A percentile compares a stretch with the other conserved stretches of the same genome.
Evolutionary conservation across 2,113 vertebrate genomes (phyloP).

Genomic region (Baryphthengus martii): DNA sequence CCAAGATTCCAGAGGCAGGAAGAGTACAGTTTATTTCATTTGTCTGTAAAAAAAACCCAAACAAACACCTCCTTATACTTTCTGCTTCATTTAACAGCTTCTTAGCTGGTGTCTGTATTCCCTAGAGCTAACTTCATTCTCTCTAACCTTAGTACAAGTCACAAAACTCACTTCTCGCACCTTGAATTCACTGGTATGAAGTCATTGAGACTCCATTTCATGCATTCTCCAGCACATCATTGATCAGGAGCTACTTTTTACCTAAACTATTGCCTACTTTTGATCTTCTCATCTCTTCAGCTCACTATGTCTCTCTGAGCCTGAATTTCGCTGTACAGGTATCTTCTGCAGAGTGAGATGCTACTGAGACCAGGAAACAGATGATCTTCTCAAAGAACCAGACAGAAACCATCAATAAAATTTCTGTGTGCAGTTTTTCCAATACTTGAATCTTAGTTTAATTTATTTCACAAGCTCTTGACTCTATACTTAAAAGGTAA

Average conservation of each 20-base stretch:
- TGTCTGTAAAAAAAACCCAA: not conserved
- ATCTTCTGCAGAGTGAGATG: not conserved
- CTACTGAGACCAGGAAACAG: not conserved
- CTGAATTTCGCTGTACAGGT: not conserved
- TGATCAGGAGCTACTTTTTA: not conserved
- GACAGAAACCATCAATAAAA: not conserved
- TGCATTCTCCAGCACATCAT: not conserved
- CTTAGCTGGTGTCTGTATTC: not conserved
- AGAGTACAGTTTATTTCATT: not conserved
- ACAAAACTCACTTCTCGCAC: not conserved
- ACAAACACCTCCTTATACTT: not conserved
- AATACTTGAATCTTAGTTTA: not conserved
- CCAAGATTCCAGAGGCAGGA: not conserved
- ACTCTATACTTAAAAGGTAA: not conserved
- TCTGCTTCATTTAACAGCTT: not conserved
- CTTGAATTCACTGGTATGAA: not conserved
- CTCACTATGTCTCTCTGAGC: not conserved
- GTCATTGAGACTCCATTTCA: not conserved
- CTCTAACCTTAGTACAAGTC: not conserved
- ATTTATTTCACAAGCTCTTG: not conserved
- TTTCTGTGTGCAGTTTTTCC: not conserved
- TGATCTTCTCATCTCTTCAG: not conserved
- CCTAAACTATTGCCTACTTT: not conserved
- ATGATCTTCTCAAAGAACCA: not conserved
- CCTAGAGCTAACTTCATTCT: not conserved